phyloP scores from a whole-genome alignment of 2,797 vertebrate genomes.

The Malurus leucopterus region DNA sequence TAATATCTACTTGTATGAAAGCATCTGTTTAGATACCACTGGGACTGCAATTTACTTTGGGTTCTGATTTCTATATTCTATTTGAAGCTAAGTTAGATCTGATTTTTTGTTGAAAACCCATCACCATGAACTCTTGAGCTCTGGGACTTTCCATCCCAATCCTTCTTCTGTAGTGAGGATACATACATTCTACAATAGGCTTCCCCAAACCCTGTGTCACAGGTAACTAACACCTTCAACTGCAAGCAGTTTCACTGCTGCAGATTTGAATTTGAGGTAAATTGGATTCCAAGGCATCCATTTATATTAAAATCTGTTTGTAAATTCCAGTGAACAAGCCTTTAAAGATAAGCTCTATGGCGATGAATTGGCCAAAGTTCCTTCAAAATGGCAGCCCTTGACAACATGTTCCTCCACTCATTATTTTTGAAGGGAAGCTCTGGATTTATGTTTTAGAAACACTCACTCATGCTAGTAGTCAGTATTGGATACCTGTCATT shows the following conservation, averaged over 20 bases:
- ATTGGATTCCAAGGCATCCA: background rate
- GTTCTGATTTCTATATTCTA: background rate
- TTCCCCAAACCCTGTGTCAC: background rate
- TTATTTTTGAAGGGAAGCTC: background rate
- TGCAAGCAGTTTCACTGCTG: background rate
- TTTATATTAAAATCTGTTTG: background rate
- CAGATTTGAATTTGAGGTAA: background rate
- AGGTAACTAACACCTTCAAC: background rate
- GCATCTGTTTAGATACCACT: background rate
- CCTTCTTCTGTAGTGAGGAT: background rate
- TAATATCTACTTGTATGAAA: background rate
- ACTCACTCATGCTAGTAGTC: background rate
- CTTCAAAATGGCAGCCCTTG: background rate
- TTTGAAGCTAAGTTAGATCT: background rate
- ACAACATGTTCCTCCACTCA: background rate
- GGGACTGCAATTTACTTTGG: background rate
- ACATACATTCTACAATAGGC: background rate
- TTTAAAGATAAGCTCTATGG: background rate
- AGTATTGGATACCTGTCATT: background rate
- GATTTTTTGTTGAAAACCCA: background rate
- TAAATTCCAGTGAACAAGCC: background rate
- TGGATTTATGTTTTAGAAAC: background rate
- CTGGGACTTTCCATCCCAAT: background rate
- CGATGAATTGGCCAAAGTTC: background rate
- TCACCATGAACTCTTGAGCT: background rate